Evolutionary conservation across 1,140 invertebrate genomes (phyloP).

Genomic region (Listronotus oregonensis): DNA sequence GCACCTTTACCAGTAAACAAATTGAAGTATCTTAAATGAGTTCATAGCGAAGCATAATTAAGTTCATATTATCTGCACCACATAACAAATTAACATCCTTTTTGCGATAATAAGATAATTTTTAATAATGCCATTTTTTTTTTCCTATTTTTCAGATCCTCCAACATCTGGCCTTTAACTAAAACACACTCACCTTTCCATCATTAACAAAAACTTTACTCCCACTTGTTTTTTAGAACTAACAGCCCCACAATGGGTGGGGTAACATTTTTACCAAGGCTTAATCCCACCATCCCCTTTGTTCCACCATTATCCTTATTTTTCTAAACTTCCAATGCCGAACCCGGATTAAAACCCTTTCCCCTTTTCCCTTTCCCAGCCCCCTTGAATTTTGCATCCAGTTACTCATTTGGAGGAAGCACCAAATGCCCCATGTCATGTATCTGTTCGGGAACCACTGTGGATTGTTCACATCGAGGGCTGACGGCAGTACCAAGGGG

Average conservation of each 20-base stretch:
- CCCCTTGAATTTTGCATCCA: slow-evolving; percentile 29
- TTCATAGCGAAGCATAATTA: no score
- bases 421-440: slow-evolving; percentile 77
- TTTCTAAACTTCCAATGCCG: slow-evolving; percentile 5
- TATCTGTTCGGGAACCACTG: slow-evolving; percentile 73
- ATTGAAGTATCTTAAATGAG: no score
- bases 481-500: slow-evolving; percentile 78
- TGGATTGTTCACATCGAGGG: slow-evolving; percentile 81
- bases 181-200: no score
- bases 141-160: no score
- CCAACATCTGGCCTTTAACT: no score
- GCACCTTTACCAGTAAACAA: no score
- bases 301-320: not conserved
- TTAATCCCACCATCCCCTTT: not conserved
- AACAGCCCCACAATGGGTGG: slow-evolving; percentile 29
- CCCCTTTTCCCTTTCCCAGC: slow-evolving; percentile 4
- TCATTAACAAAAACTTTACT: slow-evolving; percentile 3
- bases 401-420: slow-evolving; percentile 28
- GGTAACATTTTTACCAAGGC: slow-evolving; percentile 3
- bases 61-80: no score
- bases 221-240: not conserved
- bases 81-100: no score
- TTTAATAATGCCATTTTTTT: no score
- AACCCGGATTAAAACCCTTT: slow-evolving; percentile 22
- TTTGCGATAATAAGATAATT: no score